Conservation (phyloP, 2,113 vertebrate genomes). For the Tetrao urogallus region DNA sequence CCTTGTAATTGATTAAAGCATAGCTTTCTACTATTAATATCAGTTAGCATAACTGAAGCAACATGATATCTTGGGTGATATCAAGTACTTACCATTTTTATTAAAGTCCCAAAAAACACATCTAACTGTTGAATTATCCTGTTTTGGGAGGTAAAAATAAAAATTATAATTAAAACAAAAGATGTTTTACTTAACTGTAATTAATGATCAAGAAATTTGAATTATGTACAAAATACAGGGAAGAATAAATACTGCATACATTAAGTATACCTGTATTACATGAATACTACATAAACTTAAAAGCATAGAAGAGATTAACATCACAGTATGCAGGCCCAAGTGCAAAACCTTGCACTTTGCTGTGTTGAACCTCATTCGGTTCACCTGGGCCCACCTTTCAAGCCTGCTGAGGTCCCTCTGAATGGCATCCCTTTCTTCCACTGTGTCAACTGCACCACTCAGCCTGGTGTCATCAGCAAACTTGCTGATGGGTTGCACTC, state of each 20-base stretch:
- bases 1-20: constrained; percentile 10
- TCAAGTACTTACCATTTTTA: constrained; percentile 83
- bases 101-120: constrained; percentile 92
- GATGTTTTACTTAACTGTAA: not conserved
- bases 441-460: too few relatives aligned
- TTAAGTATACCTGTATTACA: not conserved
- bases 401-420: too few relatives aligned
- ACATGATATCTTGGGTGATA: not conserved
- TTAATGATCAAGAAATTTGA: not conserved
- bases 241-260: not conserved
- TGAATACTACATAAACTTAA: not conserved
- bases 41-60: not conserved
- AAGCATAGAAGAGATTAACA: not conserved
- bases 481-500: too few relatives aligned
- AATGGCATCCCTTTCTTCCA: too few relatives aligned
- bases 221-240: not conserved
- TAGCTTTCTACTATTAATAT: not conserved
- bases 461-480: too few relatives aligned
- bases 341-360: too few relatives aligned
- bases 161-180: not conserved
- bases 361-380: too few relatives aligned
- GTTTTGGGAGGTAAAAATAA: constrained; percentile 31
- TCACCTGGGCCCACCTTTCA: too few relatives aligned
- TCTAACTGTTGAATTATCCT: constrained; percentile 78
- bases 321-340: not conserved